Evolutionary conservation across 2,888 invertebrate genomes (phyloP).

Genomic region (Saturnia pavonia): DNA sequence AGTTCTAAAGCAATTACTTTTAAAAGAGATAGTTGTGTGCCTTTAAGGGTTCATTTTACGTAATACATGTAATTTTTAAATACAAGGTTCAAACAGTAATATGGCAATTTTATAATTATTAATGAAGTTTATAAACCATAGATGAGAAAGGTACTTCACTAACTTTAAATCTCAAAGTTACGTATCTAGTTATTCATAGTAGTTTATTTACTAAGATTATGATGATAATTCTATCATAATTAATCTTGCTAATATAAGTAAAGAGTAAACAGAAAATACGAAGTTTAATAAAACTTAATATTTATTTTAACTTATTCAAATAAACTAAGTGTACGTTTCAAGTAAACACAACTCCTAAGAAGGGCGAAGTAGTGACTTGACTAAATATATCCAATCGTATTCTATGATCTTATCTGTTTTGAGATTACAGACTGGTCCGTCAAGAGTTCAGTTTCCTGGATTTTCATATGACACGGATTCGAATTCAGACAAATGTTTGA

Average conservation of each 20-base stretch:
- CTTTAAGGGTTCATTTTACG: too few species aligned
- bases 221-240: background rate
- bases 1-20: too few species aligned
- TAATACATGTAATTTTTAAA: background rate
- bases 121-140: background rate
- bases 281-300: background rate
- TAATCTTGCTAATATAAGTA: background rate
- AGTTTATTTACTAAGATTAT: background rate
- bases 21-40: too few species aligned
- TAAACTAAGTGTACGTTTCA: background rate
- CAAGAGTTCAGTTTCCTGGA: background rate
- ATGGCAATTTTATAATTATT: background rate
- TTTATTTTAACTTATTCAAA: background rate
- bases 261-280: background rate
- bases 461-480: background rate
- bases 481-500: conserved; percentile 6
- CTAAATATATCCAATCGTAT: background rate
- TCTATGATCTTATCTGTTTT: background rate
- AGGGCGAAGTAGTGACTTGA: background rate
- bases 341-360: background rate
- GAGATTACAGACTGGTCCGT: background rate
- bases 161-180: background rate
- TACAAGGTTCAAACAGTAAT: background rate
- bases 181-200: background rate
- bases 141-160: background rate